Base-by-base conservation (phyloP, 1,140 invertebrate genomes). In the Zaprionus vittiger region DNA sequence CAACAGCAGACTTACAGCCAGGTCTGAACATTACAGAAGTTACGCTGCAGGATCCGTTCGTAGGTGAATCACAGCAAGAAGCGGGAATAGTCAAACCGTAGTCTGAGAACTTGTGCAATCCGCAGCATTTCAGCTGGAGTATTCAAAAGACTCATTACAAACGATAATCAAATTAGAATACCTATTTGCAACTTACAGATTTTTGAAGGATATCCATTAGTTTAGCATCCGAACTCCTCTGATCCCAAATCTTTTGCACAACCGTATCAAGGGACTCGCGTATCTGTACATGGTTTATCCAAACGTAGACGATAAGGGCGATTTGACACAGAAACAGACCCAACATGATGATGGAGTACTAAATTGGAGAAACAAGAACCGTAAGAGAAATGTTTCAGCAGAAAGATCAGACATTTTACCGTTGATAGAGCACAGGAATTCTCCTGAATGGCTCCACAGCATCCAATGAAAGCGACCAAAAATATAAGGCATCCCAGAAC, bases 391-490 rank as follows among this genome's bases (percentile, higher is more conserved):
- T 20, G 5, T 52, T 55, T 6, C 2, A 5, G 4, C 74, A 59
- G 55, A 38, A 37, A 47, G 34, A 24, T 24, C 2, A 57, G 34
- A 22, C 2, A 28, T 93, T 94, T 94, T 93, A 97, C 96, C 81
- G 96, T 96, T 79, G 96, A 94, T 15, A 96, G 94, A 94, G 97
- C 97, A 92, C 96, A 97, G 72, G 96, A 94, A 79, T 95, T 96
- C 91, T 97, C 96, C 67, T 96, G 95, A 67, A 97, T 95, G 3
- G 97, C 96, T 47, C 97, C 97, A 81, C 97, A 97, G 93, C 97
- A 98, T 77, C 97, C 97, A 85, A 97, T 95, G 93, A 97, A 97
- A 1, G 96, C 95, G 47, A 97, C 95, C 15, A 97, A 65, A 81
- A 97, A 97, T 68, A 97, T 95, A 34, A 97, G 91, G 12, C 94